Conservation (phyloP, 2,888 invertebrate genomes). For the Pterobdella sp. region DNA sequence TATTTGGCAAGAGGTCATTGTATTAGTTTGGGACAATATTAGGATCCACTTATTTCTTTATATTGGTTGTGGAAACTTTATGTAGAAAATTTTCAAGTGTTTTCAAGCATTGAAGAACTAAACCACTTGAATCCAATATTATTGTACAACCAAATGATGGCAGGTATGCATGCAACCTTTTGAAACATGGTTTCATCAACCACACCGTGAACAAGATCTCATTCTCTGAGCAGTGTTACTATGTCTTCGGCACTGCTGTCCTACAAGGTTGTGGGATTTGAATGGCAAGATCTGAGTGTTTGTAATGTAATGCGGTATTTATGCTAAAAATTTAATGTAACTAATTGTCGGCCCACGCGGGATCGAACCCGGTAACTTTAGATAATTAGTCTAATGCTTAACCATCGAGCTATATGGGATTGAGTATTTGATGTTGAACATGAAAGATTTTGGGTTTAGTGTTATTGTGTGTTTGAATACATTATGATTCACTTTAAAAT, state of each 20-base stretch:
- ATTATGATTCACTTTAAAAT: not conserved
- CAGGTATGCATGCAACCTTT: constrained; percentile 79
- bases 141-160: too few relatives aligned
- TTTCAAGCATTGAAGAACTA: too few relatives aligned
- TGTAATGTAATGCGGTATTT: not conserved
- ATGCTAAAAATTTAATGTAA: not conserved
- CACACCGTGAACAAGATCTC: constrained; percentile 98
- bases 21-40: not conserved
- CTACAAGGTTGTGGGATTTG: constrained; percentile 1
- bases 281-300: not conserved
- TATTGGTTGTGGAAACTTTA: not conserved
- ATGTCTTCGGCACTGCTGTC: constrained; percentile 68
- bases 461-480: not conserved
- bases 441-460: not conserved
- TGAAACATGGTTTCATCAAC: constrained; percentile 82
- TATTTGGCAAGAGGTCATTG: not conserved
- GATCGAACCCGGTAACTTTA: too few relatives aligned
- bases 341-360: too few relatives aligned
- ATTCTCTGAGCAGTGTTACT: constrained; percentile 98
- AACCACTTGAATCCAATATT: too few relatives aligned
- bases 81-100: not conserved
- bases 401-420: too few relatives aligned
- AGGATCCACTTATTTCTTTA: not conserved
- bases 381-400: too few relatives aligned
- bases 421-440: not conserved